phyloP scores from a whole-genome alignment of 2,888 invertebrate genomes.

The Rhorus exstirpatorius region DNA sequence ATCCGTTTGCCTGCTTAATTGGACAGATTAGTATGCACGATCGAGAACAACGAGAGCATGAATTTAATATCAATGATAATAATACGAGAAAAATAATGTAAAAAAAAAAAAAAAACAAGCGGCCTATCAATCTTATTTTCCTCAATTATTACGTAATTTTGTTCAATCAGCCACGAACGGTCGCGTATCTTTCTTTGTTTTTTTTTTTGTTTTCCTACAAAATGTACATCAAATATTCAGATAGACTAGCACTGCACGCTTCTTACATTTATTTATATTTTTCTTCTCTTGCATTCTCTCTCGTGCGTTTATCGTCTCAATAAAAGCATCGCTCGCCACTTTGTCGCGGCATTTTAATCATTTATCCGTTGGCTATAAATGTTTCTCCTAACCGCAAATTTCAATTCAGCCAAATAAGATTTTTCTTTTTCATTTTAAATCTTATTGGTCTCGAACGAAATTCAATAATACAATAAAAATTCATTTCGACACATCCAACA shows the following conservation, averaged over 20 bases:
- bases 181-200: background rate
- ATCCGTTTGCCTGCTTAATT: constrained; percentile 51
- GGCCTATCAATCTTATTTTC: constrained; percentile 28
- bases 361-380: too few species aligned
- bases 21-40: constrained; percentile 6
- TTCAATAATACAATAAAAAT: too few species aligned
- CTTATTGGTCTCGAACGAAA: too few species aligned
- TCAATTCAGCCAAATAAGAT: too few species aligned
- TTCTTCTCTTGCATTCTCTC: constrained; percentile 16
- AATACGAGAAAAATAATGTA: constrained; percentile 25
- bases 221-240: constrained; percentile 65
- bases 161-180: constrained; percentile 13
- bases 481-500: too few species aligned
- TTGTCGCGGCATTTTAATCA: too few species aligned
- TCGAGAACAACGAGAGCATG: constrained; percentile 29
- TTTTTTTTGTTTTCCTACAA: constrained; percentile 34
- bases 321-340: background rate
- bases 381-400: too few species aligned
- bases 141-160: constrained; percentile 22
- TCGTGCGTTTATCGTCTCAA: background rate
- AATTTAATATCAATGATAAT: constrained; percentile 18
- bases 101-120: constrained; percentile 46
- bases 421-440: too few species aligned
- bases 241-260: constrained; percentile 75
- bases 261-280: constrained; percentile 12